Evolutionary conservation across 2,888 invertebrate species (phyloP), one percentile per base, ranked within the genome.

Genomic region (Drosophila testacea): DNA sequence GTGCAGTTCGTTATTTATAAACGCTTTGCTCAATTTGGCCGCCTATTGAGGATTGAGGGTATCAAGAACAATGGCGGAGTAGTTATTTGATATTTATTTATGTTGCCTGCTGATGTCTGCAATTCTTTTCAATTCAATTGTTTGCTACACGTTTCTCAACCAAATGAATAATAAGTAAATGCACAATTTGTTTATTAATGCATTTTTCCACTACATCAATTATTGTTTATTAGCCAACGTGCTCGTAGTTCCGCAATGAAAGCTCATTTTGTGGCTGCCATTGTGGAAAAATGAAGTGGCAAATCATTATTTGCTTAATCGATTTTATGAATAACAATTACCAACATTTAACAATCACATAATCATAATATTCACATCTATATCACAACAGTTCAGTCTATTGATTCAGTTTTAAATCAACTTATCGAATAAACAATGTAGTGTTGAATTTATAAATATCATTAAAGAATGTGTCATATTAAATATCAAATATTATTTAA

Each of bases 171-270:
- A 69, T 44, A 48, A 39, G 13, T 34, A 34, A 56, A 72, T 79
- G 79, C 64, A 60, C 69, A 63, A 63, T 67, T 74, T 69, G 72
- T 72, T 54, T 68, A 69, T 69, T 66, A 79, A 79, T 82, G 77
- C 73, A 79, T 72, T 82, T 79, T 77, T 63, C 74, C 74, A 74
- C 63, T 66, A 67, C 81, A 73, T 76, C 69, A 64, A 81, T 84
- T 81, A 76, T 82, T 82, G 72, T 77, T 82, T 79, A 82, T 85
- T 81, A 69, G 73, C 65, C 67, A 81, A 81, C 71, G 76, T 72
- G 71, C 54, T 61, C 66, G 74, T 50, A 69, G 83, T 85, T 82
- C 86, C 82, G 77, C 80, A 55, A 74, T 63, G 60, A 52, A 62
- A 51, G 22, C 52, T 42, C 38, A 62, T 61, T 61, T 51, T 52